A percentile compares a stretch with the other conserved stretches of the same genome.
phyloP scores from a whole-genome alignment of 2,113 vertebrate genomes.

The Argyrosomus japonicus region DNA sequence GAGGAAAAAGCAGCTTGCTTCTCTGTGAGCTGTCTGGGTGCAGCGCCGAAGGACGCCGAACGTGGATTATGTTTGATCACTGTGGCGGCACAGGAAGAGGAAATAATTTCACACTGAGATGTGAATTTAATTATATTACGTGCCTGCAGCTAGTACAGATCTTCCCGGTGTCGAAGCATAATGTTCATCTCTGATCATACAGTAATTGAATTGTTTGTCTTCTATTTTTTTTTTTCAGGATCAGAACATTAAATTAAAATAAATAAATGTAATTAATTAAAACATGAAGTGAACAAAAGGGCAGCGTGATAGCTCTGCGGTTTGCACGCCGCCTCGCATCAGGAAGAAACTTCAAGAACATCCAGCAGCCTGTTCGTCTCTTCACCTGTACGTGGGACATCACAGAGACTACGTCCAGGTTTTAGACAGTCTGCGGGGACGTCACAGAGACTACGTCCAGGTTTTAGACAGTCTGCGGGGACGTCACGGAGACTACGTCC shows the following conservation, averaged over 20 bases:
- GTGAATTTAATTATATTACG: conserved; percentile 35
- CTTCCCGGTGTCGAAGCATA: neutral
- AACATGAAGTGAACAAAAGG: neutral
- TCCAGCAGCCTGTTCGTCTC: too few relatives aligned
- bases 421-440: too few relatives aligned
- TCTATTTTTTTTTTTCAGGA: neutral
- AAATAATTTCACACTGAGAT: conserved; percentile 44
- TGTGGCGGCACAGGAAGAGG: conserved; percentile 30
- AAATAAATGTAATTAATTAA: neutral
- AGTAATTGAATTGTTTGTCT: conserved; percentile 17
- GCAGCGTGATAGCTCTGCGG: neutral
- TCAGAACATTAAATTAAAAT: neutral
- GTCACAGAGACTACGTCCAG: too few relatives aligned
- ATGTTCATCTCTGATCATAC: conserved; percentile 12
- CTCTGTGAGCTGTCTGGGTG: neutral
- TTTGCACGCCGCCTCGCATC: neutral
- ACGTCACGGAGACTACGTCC: too few relatives aligned
- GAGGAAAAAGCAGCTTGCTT: neutral
- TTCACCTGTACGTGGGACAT: too few relatives aligned
- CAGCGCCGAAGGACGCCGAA: conserved; percentile 3
- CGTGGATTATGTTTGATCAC: conserved; percentile 9
- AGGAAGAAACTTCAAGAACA: neutral
- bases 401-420: too few relatives aligned
- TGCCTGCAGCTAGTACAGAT: conserved; percentile 18
- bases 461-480: too few relatives aligned